Evolutionary conservation across 2,113 vertebrate genomes (phyloP), one percentile per base, ranked within the genome.

Genomic region (Etheostoma cragini): DNA sequence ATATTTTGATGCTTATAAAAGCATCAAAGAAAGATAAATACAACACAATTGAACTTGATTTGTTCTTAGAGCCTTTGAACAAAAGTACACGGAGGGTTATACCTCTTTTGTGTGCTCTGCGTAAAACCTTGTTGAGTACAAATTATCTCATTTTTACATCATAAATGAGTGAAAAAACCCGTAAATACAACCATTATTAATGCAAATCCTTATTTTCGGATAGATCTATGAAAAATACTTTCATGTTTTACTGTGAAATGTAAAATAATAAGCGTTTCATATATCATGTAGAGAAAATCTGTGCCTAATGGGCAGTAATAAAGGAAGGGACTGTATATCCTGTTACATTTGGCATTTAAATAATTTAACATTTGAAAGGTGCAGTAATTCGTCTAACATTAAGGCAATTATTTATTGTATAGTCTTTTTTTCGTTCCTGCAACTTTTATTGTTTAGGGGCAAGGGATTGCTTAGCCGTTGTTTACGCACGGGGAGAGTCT

Each of bases 121-220:
- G 76, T 63, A 63, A 89, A 61, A 47, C 11, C 22, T 11, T 45
- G 12, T 57, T 57, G n/a, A 14, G 6, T 50, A 19, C 24, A 26
- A 6, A 64, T 47, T 1, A 71, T 35, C 1, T 57, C 2, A 3
- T 63, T 56, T 49, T 16, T 38, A 22, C 13, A 12, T 52, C 47
- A 8, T n/a, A 2, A 52, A 69, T 22, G 13, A 19, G 3, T n/a
- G 12, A 19, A 62, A 38, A n/a, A 1, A 10, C 6, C n/a, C 12
- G 26, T 6, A 47, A 58, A 60, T 49, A 46, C 19, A 60, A 26
- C 16, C 7, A 30, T n/a, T 33, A 35, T 19, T 17, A 24, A 38
- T 53, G 15, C 3, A 11, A 38, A 21, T 22, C 6, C 5, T 16
- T 7, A 64, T 24, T 64, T 64, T 5, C 26, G 42, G 30, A 56